Conservation (phyloP, 2,797 vertebrate genomes). For the Enteromius fasciolatus region DNA sequence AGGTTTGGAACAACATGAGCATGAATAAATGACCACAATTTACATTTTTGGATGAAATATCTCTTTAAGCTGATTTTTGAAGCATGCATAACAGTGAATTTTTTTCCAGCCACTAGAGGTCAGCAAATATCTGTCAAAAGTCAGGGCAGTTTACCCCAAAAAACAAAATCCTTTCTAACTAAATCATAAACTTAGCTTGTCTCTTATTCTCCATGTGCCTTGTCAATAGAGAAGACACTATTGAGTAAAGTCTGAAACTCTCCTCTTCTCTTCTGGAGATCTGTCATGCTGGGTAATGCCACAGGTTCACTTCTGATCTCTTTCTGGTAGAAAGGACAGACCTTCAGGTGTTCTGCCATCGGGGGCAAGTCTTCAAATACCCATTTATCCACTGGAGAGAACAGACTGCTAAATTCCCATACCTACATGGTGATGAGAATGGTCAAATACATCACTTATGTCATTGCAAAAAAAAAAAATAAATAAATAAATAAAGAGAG, state of each 20-base stretch:
- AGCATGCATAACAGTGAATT: background rate
- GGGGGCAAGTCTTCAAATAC: conserved; percentile 72
- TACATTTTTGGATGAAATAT: background rate
- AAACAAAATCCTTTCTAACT: background rate
- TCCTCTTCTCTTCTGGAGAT: conserved; percentile 59
- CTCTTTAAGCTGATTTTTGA: background rate
- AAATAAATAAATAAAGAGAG: background rate
- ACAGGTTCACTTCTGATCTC: conserved; percentile 81
- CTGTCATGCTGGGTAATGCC: conserved; percentile 75
- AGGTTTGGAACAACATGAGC: background rate
- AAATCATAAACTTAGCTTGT: background rate
- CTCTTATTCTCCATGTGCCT: conserved; percentile 4
- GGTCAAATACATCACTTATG: background rate
- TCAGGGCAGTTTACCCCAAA: background rate
- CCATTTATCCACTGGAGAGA: conserved; percentile 87
- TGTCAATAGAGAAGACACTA: background rate
- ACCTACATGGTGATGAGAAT: conserved; percentile 71
- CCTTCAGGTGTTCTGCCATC: conserved; percentile 89
- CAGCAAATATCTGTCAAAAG: background rate
- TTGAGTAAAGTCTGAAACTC: conserved; percentile 73
- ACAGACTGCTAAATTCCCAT: conserved; percentile 93
- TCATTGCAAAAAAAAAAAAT: background rate
- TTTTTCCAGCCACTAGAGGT: conserved; percentile 17
- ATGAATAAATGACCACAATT: background rate
- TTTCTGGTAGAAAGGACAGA: conserved; percentile 83